Base-by-base conservation (phyloP, 2,113 vertebrate genomes). In the Rhizomys pruinosus region DNA sequence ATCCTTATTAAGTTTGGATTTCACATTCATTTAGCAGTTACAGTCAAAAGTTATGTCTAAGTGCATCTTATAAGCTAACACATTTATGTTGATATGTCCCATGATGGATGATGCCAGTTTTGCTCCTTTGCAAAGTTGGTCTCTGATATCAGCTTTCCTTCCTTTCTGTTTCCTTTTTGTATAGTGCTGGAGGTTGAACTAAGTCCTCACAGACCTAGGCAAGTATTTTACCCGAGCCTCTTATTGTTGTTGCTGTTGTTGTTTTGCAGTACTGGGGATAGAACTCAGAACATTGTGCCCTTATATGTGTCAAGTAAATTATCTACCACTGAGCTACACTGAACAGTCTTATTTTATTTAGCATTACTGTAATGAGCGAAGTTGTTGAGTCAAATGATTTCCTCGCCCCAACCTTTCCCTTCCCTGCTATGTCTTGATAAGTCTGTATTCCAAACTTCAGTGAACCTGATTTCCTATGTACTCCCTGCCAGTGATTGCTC, bases 111-210 rank as follows among this genome's bases (percentile, higher is more conserved):
- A 37, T 76, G 47, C 47, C 6, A 88, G 84, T 52, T 72, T 91
- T 39, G 37, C 88, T 57, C 59, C 71, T 84, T 90, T 87, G 37
- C 29, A 80, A 95, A 44, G 29, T 89, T 79, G 47, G 37, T 61
- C 13, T 57, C 10, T 79, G 23, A 68, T 76, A 16, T 7, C 84
- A 34, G 20, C 42, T 69, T 69, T 34, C 9, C 32, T 20, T 4
- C 32, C 22, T 80, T n/a, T 68, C 64, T 84, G 20, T 9, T 66
- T 84, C 42, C 64, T 1, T 84, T 81, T 63, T 81, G 37, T 81
- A 8, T 42, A 7, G 37, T 63, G 12, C 15, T 80, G 15, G 7
- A 13, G 39, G 13, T 39, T 27, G 23, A 80, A 17, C 57, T 29
- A 63, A 42, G 16, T 29, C 57, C 15, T 80, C 55, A 52, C 47